Conservation (phyloP, 2,797 vertebrate genomes). For the Chelonia mydas region DNA sequence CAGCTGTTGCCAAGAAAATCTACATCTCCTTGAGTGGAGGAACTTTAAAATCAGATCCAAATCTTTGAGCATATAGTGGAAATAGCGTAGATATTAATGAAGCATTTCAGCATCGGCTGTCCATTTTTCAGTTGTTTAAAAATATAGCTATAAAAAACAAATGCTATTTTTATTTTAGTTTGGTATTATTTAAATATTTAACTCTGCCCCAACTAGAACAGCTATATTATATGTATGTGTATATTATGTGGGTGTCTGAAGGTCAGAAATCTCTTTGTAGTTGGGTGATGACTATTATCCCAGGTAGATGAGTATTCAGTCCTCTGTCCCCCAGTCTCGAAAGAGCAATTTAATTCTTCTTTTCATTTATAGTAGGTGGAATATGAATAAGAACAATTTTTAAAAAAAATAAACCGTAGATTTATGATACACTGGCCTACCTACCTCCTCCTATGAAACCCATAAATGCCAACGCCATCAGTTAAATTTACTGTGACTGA, state of each 20-base stretch:
- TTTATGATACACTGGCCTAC: not conserved
- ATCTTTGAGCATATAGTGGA: constrained; percentile 68
- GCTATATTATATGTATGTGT: not conserved
- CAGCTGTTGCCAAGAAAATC: constrained; percentile 81
- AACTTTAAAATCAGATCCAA: constrained; percentile 79
- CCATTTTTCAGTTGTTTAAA: constrained; percentile 77
- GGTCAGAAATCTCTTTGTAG: constrained; percentile 29
- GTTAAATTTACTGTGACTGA: not conserved
- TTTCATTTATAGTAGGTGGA: not conserved
- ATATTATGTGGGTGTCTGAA: not conserved
- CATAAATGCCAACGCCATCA: not conserved
- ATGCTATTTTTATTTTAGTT: constrained; percentile 75
- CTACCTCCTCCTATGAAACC: not conserved
- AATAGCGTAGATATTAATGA: constrained; percentile 71
- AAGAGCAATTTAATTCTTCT: constrained; percentile 26
- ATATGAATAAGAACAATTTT: not conserved
- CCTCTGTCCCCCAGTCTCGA: not conserved
- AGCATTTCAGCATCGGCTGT: constrained; percentile 66
- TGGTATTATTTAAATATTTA: constrained; percentile 75
- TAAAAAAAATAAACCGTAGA: not conserved
- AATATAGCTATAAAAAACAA: constrained; percentile 67
- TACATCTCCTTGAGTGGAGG: constrained; percentile 79
- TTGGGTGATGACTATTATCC: constrained; percentile 37
- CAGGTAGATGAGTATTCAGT: not conserved
- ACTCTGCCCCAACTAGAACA: constrained; percentile 53